These are phyloP conservation scores for Ophion slaviceki DNA, from an alignment of 2,888 invertebrate genomes.

Conservation along the genomic window DNA sequence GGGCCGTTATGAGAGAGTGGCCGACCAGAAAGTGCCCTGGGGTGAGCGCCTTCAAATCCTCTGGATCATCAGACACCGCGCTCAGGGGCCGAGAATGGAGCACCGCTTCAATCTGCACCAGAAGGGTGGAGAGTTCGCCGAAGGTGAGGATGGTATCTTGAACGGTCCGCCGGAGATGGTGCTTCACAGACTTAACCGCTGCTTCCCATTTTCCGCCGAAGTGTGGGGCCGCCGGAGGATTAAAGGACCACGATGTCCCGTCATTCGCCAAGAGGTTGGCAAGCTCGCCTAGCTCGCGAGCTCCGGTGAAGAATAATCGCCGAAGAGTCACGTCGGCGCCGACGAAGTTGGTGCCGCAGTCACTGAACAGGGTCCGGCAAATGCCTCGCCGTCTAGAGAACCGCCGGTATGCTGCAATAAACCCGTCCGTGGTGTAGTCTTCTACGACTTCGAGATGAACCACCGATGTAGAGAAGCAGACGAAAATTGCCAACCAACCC, in stretches of 20 bases:
- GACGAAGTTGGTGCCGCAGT: constrained; percentile 60
- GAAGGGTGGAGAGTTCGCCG: neutral
- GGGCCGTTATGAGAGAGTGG: neutral
- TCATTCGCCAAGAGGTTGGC: neutral
- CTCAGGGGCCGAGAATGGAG: no score
- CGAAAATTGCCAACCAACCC: constrained; percentile 62
- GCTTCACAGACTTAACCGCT: neutral
- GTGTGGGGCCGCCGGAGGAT: neutral
- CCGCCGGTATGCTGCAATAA: constrained; percentile 42
- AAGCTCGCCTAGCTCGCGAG: neutral
- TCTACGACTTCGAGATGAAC: constrained; percentile 5
- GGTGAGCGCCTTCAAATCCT: neutral
- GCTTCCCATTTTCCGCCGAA: neutral
- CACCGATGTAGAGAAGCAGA: constrained; percentile 66
- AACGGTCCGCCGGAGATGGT: neutral
- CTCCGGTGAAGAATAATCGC: neutral
- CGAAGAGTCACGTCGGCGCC: constrained; percentile 43
- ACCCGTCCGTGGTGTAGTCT: constrained; percentile 5
- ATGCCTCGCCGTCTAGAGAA: constrained; percentile 53
- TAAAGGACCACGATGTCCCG: neutral
- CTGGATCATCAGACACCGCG: neutral
- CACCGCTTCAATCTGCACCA: neutral
- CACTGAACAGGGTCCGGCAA: constrained; percentile 30
- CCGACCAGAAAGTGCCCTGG: neutral
- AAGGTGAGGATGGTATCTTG: neutral